These are phyloP conservation scores for Poecilia latipinna DNA, from an alignment of 2,113 vertebrate species.

Conservation along the genomic window DNA sequence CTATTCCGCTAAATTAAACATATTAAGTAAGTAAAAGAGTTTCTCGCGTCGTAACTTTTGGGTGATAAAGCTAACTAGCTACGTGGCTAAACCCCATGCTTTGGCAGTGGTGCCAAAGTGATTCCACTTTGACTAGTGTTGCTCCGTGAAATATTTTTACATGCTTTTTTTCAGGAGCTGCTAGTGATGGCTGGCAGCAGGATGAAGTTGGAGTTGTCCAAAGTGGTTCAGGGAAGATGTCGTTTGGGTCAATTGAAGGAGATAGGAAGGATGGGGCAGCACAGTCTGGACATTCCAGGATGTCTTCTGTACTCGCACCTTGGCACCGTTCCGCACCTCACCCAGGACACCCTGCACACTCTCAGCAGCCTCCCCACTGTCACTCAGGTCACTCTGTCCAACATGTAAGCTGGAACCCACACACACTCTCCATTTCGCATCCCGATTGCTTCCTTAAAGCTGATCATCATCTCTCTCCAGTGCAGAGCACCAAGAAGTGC, in stretches of 20 bases:
- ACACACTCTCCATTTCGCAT: not conserved
- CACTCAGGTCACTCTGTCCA: conserved; percentile 85
- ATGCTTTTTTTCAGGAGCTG: not conserved
- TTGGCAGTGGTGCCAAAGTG: not conserved
- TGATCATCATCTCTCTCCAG: conserved; percentile 66
- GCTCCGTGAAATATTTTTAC: not conserved
- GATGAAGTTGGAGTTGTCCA: conserved; percentile 86
- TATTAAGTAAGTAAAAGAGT: not conserved
- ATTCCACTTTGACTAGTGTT: no score
- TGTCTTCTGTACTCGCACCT: conserved; percentile 91
- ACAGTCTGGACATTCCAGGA: conserved; percentile 84
- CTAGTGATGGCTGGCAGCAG: conserved; percentile 35
- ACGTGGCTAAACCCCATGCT: conserved; percentile 21
- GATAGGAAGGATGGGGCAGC: conserved; percentile 78
- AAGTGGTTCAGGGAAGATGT: conserved; percentile 79
- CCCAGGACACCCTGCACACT: conserved; percentile 84
- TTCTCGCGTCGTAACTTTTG: conserved; percentile 4
- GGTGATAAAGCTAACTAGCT: conserved; percentile 30
- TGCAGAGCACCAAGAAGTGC: conserved; percentile 91
- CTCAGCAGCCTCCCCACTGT: conserved; percentile 83
- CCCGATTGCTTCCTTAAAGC: not conserved
- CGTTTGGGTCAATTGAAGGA: conserved; percentile 85
- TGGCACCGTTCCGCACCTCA: conserved; percentile 90
- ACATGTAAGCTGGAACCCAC: conserved; percentile 80
- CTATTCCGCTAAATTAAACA: not conserved